Conservation (phyloP, 2,888 invertebrate species). For the Synanthedon tipuliformis region DNA sequence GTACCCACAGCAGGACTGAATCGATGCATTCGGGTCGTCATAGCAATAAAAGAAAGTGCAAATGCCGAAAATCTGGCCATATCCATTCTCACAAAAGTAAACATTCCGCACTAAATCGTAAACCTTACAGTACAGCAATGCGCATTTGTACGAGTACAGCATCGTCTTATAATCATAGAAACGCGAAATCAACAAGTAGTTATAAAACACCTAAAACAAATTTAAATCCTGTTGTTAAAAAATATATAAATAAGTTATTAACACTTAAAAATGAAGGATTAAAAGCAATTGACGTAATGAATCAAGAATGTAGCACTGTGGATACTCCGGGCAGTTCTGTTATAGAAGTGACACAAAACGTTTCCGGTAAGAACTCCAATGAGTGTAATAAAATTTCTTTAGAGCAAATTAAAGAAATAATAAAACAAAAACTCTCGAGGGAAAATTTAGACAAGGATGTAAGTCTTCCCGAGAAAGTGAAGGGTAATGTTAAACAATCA, state of each 20-base stretch:
- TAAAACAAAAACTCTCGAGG: constrained; percentile 33
- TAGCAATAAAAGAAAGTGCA: constrained; percentile 13
- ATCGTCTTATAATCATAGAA: constrained; percentile 13
- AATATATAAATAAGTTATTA: constrained; percentile 49
- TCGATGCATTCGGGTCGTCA: not conserved
- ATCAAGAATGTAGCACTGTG: constrained; percentile 56
- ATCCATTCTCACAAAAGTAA: constrained; percentile 11
- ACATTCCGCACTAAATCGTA: constrained; percentile 1
- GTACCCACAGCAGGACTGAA: not conserved
- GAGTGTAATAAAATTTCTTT: constrained; percentile 39
- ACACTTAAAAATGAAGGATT: constrained; percentile 45
- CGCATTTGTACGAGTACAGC: constrained; percentile 4
- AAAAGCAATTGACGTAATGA: constrained; percentile 48
- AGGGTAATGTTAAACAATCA: constrained; percentile 6
- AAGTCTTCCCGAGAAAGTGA: constrained; percentile 4
- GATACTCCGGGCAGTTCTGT: constrained; percentile 61
- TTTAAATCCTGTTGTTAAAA: constrained; percentile 36
- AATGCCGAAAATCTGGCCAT: constrained; percentile 13
- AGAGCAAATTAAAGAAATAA: constrained; percentile 40
- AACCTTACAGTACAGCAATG: not conserved
- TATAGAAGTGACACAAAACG: constrained; percentile 43
- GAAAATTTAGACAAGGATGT: constrained; percentile 4
- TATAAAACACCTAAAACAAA: constrained; percentile 2
- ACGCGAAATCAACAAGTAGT: constrained; percentile 22
- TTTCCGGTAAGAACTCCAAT: constrained; percentile 17